These are phyloP conservation scores for Fragum sueziense DNA, from an alignment of 2,888 invertebrate species.

Conservation along the genomic window DNA sequence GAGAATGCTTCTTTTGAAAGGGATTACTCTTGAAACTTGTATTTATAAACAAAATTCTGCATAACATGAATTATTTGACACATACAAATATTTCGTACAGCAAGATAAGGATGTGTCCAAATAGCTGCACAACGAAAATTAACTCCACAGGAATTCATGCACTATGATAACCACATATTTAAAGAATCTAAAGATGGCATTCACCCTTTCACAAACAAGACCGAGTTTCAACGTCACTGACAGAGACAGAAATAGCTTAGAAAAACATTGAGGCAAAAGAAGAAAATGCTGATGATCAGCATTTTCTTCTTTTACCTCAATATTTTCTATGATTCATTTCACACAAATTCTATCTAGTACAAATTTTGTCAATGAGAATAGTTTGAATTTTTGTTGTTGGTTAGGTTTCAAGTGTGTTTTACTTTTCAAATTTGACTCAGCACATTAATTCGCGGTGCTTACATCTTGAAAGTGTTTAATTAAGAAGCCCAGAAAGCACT, in stretches of 20 bases:
- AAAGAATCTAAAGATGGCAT: too few relatives aligned
- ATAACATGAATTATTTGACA: not conserved
- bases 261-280: too few relatives aligned
- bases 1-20: not conserved
- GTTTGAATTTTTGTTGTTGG: not conserved
- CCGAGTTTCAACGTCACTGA: not conserved
- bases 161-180: not conserved
- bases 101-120: not conserved
- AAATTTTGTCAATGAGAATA: not conserved
- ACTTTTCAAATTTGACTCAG: not conserved
- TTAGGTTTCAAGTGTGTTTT: not conserved
- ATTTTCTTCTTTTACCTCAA: too few relatives aligned
- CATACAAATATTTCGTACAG: not conserved
- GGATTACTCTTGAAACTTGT: not conserved
- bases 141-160: not conserved
- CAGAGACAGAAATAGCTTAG: not conserved
- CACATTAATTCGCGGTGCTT: not conserved
- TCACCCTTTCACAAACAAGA: not conserved
- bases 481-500: not conserved
- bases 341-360: too few relatives aligned
- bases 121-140: not conserved
- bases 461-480: not conserved
- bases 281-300: too few relatives aligned
- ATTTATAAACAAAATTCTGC: not conserved
- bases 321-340: too few relatives aligned